Evolutionary conservation across 2,888 invertebrate genomes (phyloP).

Genomic region (Anarsia innoxiella): DNA sequence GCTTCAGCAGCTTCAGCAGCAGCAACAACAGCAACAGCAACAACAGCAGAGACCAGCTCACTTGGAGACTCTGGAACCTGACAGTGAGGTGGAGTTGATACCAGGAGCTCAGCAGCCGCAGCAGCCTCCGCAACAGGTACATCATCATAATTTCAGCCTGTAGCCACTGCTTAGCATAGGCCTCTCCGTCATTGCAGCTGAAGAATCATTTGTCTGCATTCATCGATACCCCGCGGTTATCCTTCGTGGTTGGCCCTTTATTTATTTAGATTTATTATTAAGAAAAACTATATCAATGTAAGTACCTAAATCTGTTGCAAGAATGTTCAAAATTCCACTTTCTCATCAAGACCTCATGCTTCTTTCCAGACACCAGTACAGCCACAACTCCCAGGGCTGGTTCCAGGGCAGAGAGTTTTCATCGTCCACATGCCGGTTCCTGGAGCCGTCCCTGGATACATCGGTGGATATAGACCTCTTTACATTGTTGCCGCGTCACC

Average conservation of each 20-base stretch:
- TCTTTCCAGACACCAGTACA: constrained; percentile 50
- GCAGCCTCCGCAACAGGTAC: constrained; percentile 63
- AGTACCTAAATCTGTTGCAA: too few relatives aligned
- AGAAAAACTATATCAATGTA: too few relatives aligned
- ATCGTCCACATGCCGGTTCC: constrained; percentile 73
- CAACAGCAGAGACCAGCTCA: constrained; percentile 39
- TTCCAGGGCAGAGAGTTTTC: constrained; percentile 74
- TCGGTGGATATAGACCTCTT: constrained; percentile 62
- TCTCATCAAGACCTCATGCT: too few relatives aligned
- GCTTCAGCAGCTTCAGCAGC: too few relatives aligned
- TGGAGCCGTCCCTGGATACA: constrained; percentile 61
- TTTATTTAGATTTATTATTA: too few relatives aligned
- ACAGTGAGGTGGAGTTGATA: constrained; percentile 64
- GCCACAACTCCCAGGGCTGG: constrained; percentile 52
- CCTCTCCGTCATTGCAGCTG: too few relatives aligned
- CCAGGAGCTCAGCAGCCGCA: constrained; percentile 60
- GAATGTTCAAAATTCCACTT: too few relatives aligned
- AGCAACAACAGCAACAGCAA: constrained; percentile 46
- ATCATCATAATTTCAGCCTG: too few relatives aligned
- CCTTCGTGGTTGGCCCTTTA: too few relatives aligned
- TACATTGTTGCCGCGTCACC: constrained; percentile 60
- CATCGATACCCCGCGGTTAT: too few relatives aligned
- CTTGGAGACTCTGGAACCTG: constrained; percentile 58
- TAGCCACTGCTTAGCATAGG: too few relatives aligned
- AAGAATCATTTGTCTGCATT: too few relatives aligned